phyloP scores from a whole-genome alignment of 2,113 vertebrate species.

The Pseudonaja textilis region DNA sequence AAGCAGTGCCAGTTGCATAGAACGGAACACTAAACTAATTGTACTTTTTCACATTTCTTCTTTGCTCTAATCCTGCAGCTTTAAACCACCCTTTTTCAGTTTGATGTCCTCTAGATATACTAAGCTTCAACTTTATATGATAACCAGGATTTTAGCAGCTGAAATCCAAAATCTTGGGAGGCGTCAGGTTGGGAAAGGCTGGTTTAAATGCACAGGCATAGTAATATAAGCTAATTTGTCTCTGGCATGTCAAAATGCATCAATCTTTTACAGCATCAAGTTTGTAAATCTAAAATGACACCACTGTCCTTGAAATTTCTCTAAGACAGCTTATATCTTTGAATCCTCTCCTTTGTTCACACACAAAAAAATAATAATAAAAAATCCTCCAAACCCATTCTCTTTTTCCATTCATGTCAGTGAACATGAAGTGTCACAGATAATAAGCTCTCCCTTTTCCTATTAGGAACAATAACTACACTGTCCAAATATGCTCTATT shows the following conservation, averaged over 20 bases:
- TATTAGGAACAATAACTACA: neutral
- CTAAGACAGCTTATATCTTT: slow-evolving; percentile 15
- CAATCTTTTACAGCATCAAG: slow-evolving; percentile 6
- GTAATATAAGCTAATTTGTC: neutral
- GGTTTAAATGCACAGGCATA: neutral
- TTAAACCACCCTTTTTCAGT: neutral
- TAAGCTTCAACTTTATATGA: neutral
- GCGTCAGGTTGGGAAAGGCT: neutral
- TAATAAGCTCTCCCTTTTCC: slow-evolving; percentile 1
- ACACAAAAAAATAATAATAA: neutral
- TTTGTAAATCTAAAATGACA: slow-evolving; percentile 9
- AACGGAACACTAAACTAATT: neutral
- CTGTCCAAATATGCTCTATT: neutral
- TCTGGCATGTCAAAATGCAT: slow-evolving; percentile 6
- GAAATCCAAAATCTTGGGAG: neutral
- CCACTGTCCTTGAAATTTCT: neutral
- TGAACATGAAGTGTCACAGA: slow-evolving; percentile 3
- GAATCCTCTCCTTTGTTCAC: neutral
- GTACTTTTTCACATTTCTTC: neutral
- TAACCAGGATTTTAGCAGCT: neutral
- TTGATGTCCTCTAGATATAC: neutral
- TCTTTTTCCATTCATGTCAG: neutral
- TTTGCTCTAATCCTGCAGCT: neutral
- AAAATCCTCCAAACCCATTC: neutral
- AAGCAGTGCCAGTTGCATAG: neutral